These are phyloP conservation scores for Craseonycteris thonglongyai DNA, from an alignment of 2,113 vertebrate species.

Conservation along the genomic window DNA sequence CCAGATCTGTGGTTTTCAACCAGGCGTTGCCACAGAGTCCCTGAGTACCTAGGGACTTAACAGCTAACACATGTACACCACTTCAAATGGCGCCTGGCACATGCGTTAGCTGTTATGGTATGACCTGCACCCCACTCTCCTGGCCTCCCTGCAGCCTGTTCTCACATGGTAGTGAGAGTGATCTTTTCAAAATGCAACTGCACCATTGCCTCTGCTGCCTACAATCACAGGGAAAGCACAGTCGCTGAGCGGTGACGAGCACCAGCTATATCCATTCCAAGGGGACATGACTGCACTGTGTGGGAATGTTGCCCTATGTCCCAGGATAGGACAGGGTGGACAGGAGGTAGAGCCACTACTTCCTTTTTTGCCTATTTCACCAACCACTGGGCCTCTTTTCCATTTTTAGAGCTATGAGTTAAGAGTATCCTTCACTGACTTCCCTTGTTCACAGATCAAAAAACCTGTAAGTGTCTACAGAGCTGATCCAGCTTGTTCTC, in stretches of 20 bases:
- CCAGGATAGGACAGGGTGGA: neutral
- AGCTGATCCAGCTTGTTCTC: neutral
- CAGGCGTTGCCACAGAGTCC: neutral
- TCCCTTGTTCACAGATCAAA: neutral
- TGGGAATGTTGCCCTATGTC: fast-evolving
- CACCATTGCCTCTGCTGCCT: conserved; percentile 49
- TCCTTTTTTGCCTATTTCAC: neutral
- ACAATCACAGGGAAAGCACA: neutral
- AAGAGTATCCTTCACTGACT: neutral
- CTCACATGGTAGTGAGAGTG: conserved; percentile 37
- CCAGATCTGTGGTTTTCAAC: neutral
- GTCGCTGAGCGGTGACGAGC: neutral
- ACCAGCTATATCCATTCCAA: neutral
- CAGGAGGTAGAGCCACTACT: neutral
- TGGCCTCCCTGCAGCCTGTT: conserved; percentile 40
- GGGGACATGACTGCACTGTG: neutral
- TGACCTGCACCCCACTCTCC: conserved; percentile 18
- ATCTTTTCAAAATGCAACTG: conserved; percentile 55
- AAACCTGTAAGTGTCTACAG: neutral
- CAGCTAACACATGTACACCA: neutral
- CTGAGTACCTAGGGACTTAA: neutral
- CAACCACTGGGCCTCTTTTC: neutral
- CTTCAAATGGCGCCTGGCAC: neutral
- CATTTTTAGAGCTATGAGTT: neutral
- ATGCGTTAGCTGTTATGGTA: conserved; percentile 41